Conservation (phyloP, 2,797 vertebrate genomes). For the Rachycentron canadum region DNA sequence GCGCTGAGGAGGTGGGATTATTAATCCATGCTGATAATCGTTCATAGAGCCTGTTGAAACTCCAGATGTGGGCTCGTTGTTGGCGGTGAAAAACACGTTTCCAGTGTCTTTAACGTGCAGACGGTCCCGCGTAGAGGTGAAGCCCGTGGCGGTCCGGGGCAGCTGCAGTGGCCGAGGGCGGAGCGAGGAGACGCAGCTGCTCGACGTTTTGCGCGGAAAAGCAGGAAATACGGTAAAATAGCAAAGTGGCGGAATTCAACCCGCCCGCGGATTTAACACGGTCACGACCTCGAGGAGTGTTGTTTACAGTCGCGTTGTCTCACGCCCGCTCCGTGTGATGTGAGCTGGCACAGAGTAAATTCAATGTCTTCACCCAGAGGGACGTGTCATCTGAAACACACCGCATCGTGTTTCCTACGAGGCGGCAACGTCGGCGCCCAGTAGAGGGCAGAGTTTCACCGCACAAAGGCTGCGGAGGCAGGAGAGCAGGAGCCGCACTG, state of each 20-base stretch:
- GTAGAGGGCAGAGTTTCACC: conserved; percentile 46
- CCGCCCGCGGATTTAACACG: not conserved
- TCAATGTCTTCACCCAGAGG: conserved; percentile 59
- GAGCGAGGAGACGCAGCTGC: conserved; percentile 59
- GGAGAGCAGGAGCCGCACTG: too few relatives aligned
- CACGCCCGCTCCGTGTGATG: not conserved
- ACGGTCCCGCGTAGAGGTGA: conserved; percentile 7
- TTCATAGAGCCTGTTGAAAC: conserved; percentile 1
- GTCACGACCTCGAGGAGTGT: not conserved
- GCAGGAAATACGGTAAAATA: conserved; percentile 12
- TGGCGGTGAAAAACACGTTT: not conserved
- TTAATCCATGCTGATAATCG: conserved; percentile 40
- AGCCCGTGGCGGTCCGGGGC: conserved; percentile 4
- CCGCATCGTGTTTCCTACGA: conserved; percentile 5
- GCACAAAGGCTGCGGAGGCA: not conserved
- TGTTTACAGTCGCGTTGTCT: too few relatives aligned
- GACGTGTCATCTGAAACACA: conserved; percentile 43
- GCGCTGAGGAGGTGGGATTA: conserved; percentile 28
- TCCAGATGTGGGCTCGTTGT: not conserved
- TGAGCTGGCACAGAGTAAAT: not conserved
- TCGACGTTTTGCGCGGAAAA: conserved; percentile 46
- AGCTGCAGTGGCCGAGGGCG: conserved; percentile 73
- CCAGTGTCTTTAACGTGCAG: not conserved
- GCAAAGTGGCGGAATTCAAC: not conserved
- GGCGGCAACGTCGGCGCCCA: not conserved